Conservation (phyloP, 1,140 invertebrate genomes). For the Lasioglossum baleicum region DNA sequence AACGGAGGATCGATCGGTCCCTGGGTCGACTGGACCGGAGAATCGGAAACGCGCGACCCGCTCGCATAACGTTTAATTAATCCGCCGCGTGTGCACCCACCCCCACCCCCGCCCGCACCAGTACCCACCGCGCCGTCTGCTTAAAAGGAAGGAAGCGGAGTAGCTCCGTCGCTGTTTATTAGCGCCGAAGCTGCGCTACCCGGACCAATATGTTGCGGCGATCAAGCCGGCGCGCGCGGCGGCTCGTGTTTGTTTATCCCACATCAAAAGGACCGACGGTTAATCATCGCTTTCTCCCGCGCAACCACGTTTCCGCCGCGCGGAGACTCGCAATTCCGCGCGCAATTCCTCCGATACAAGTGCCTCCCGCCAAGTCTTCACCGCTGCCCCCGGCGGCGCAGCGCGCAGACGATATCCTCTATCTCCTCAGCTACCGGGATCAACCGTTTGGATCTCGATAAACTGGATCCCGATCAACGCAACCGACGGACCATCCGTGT, state of each 20-base stretch:
- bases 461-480: too few relatives aligned
- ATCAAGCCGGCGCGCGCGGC: slow-evolving; percentile 33
- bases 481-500: too few relatives aligned
- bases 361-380: too few relatives aligned
- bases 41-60: slow-evolving; percentile 25
- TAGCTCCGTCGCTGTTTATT: slow-evolving; percentile 63
- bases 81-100: neutral
- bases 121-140: neutral
- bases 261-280: slow-evolving; percentile 72
- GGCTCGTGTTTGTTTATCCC: slow-evolving; percentile 70
- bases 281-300: slow-evolving; percentile 67
- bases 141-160: slow-evolving; percentile 62
- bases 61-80: slow-evolving; percentile 61
- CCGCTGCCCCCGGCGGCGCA: too few relatives aligned
- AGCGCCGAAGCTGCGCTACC: slow-evolving; percentile 38
- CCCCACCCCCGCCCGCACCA: neutral
- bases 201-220: slow-evolving; percentile 63
- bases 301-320: neutral
- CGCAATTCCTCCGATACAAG: too few relatives aligned
- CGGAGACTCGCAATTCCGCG: too few relatives aligned
- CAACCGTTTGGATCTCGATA: too few relatives aligned
- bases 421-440: too few relatives aligned
- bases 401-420: too few relatives aligned
- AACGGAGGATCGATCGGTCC: slow-evolving; percentile 43
- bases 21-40: neutral